Base-by-base conservation (phyloP, 37 sponge, comb jelly and placozoan genomes). In the Mnemiopsis leidyi region DNA sequence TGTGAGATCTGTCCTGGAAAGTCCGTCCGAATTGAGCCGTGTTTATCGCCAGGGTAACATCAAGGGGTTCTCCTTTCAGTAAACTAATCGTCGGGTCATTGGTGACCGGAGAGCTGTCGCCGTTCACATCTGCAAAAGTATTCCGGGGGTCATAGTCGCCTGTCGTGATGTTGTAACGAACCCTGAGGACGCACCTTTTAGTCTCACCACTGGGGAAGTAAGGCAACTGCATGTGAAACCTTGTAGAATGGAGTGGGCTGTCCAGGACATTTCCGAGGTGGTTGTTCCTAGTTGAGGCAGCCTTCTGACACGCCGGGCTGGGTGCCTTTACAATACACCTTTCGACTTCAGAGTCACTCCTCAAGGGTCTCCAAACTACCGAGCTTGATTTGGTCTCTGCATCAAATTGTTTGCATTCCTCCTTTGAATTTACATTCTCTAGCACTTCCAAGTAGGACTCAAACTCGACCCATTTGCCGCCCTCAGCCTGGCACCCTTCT, bases 151-250 rank as follows among this genome's bases (percentile, higher is more conserved):
- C 82, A 32, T 79, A 79, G 25, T 79, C 82, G 7, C 37, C 34
- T 79, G 82, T 79, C 13, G 36, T 23, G 82, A 79, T 79, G 35
- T 79, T 79, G 23, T 79, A 79, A 35, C 92, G 25, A 16, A 92
- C 20, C 25, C 92, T 92, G 23, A 92, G 20, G 69, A 92, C 69
- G 68, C 82, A 79, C 36, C 82, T 28, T 79, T 79, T 79, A 31
- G 82, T 38, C 26, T 79, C 82, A 13, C 82, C 82, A 32, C 82
- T 79, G 3, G 82, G 82, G 82, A 79, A 79, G 38, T 79, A 34
- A 1, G 82, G 82, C 37, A 79, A 20, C 20, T 67, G 34, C 7
- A 67, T 9, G 1, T 69, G 32, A 29, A 69, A 21, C 13, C 82
- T 36, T n/a, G n/a, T n/a, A 18, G 82, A 79, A 23, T 36, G 38